phyloP scores from a whole-genome alignment of 1,140 invertebrate species.

The Megalonaias nervosa region DNA sequence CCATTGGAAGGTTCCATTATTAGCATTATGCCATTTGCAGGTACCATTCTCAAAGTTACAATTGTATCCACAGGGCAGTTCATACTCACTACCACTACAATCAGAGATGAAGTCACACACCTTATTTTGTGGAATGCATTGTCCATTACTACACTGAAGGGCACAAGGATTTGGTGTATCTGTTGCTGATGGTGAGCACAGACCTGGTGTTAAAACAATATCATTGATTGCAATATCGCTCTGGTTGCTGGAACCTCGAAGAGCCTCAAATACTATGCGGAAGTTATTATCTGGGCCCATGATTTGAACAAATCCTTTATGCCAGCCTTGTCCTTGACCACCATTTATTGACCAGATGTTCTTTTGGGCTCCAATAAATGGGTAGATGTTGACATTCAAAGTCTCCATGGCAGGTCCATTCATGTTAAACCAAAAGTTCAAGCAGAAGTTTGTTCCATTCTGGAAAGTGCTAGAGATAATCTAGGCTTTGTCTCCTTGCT shows the following conservation, averaged over 20 bases:
- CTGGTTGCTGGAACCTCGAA: slow-evolving; percentile 39
- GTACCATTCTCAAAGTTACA: slow-evolving; percentile 58
- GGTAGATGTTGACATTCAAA: slow-evolving; percentile 50
- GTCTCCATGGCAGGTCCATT: slow-evolving; percentile 74
- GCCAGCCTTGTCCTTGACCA: slow-evolving; percentile 58
- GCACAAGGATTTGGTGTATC: slow-evolving; percentile 43
- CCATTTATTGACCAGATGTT: slow-evolving; percentile 53
- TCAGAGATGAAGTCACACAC: slow-evolving; percentile 65
- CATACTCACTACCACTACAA: slow-evolving; percentile 62
- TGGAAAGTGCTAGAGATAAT: slow-evolving; percentile 48
- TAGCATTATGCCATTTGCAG: slow-evolving; percentile 52
- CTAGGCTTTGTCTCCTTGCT: slow-evolving; percentile 55
- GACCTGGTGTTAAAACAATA: slow-evolving; percentile 38
- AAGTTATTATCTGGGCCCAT: slow-evolving; percentile 36
- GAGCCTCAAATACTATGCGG: slow-evolving; percentile 50
- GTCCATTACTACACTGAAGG: slow-evolving; percentile 38
- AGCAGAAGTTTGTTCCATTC: slow-evolving; percentile 49
- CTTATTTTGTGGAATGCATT: slow-evolving; percentile 45
- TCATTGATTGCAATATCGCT: slow-evolving; percentile 67
- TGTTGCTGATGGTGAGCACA: slow-evolving; percentile 32
- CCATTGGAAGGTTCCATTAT: slow-evolving; percentile 41
- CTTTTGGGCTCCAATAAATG: slow-evolving; percentile 14
- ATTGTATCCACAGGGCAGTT: slow-evolving; percentile 55
- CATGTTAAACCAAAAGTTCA: slow-evolving; percentile 83
- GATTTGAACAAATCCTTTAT: slow-evolving; percentile 45